Evolutionary conservation across 2,888 invertebrate species (phyloP).

Genomic region (Morinoia aosen): DNA sequence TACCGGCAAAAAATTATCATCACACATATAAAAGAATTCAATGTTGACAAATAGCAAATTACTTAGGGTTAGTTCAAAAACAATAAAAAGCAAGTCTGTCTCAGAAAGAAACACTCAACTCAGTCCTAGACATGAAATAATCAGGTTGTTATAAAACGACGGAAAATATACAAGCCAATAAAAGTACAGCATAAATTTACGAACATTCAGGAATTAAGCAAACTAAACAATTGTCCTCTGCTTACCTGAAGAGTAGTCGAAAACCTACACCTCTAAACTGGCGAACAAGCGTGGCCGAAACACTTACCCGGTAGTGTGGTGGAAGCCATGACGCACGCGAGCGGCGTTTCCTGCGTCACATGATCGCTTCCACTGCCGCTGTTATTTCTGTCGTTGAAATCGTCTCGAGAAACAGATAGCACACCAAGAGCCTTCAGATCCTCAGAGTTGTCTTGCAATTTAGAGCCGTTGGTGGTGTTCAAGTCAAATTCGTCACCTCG

Average conservation of each 20-base stretch:
- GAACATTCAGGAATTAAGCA: background rate
- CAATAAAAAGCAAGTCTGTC: background rate
- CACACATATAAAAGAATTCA: background rate
- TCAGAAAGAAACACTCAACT: background rate
- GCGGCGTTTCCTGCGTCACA: background rate
- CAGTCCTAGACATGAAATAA: background rate
- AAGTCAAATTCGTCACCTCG: background rate
- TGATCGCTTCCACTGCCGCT: background rate
- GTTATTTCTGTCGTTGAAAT: background rate
- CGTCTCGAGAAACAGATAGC: background rate
- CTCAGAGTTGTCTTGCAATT: background rate
- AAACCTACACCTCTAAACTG: too few relatives aligned
- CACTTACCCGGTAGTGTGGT: conserved; percentile 47
- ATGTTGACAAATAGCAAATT: background rate
- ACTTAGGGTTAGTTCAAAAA: background rate
- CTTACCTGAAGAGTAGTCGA: background rate
- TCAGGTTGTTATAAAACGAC: background rate
- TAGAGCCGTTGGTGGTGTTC: background rate
- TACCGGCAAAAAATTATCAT: background rate
- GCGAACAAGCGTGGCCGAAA: background rate
- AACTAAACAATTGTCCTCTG: background rate
- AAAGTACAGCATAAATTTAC: background rate
- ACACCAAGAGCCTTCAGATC: background rate
- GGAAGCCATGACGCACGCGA: conserved; percentile 54
- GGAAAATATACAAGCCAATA: background rate